Evolutionary conservation across 2,113 vertebrate genomes (phyloP).

Genomic region (Melanocharis versteri): DNA sequence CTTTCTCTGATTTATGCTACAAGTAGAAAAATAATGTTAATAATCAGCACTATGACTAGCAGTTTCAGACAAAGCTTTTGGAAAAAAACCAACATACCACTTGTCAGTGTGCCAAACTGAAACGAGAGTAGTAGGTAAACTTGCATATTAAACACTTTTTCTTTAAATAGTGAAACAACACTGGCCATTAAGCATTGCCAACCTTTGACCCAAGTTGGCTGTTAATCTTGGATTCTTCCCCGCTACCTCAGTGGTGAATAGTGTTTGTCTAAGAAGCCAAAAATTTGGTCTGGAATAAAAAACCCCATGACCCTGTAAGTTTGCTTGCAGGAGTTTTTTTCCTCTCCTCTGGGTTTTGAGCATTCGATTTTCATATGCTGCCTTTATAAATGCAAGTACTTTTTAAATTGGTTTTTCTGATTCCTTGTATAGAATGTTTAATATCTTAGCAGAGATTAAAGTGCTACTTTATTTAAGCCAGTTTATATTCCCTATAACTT

Average conservation of each 20-base stretch:
- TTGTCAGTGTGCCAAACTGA: background rate
- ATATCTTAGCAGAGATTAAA: background rate
- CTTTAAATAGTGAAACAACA: background rate
- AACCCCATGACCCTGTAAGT: background rate
- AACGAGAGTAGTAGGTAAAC: background rate
- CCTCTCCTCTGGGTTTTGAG: background rate
- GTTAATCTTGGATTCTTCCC: background rate
- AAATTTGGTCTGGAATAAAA: background rate
- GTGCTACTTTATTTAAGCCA: background rate
- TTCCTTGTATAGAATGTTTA: background rate
- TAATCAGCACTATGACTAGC: background rate
- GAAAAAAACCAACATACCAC: rapidly evolving
- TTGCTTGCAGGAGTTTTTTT: background rate
- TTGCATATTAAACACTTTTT: background rate
- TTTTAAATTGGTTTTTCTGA: background rate
- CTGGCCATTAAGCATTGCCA: background rate
- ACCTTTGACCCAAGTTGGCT: background rate
- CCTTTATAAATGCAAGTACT: background rate
- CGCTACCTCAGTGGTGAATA: background rate
- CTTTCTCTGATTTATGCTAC: background rate
- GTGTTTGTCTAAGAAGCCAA: background rate
- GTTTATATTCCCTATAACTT: background rate
- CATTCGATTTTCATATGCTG: background rate
- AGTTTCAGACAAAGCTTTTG: background rate
- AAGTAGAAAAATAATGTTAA: background rate